phyloP scores from a whole-genome alignment of 2,888 invertebrate genomes.

The Heliconius erato region DNA sequence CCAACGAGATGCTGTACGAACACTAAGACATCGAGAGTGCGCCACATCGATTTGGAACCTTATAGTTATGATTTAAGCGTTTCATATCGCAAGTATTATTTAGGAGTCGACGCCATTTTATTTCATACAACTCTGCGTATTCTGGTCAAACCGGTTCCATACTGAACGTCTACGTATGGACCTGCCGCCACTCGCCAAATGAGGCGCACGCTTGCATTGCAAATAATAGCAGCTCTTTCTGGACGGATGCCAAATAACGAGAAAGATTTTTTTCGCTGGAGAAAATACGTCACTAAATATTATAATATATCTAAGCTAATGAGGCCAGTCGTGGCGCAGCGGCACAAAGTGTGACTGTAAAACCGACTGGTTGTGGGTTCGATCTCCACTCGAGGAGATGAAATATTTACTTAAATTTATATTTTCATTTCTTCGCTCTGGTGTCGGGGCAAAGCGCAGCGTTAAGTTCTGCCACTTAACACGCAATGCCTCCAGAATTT shows the following conservation, averaged over 20 bases:
- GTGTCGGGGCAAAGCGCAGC: no score
- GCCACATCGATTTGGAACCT: slow-evolving; percentile 59
- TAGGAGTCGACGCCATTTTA: slow-evolving; percentile 66
- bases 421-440: no score
- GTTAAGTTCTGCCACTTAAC: no score
- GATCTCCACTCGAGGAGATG: no score
- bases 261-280: slow-evolving; percentile 52
- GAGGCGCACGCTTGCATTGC: slow-evolving; percentile 76
- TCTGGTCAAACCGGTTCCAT: slow-evolving; percentile 82
- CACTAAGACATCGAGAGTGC: slow-evolving; percentile 57
- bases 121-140: slow-evolving; percentile 75
- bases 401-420: no score
- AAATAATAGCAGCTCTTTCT: slow-evolving; percentile 66
- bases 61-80: slow-evolving; percentile 59
- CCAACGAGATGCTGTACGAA: slow-evolving; percentile 63
- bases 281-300: slow-evolving; percentile 33
- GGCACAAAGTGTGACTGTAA: no score
- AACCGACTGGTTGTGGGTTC: no score
- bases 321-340: no score
- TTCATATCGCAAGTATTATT: slow-evolving; percentile 61
- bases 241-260: slow-evolving; percentile 59
- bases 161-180: slow-evolving; percentile 77
- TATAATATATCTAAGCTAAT: not conserved
- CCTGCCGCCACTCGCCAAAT: slow-evolving; percentile 81
- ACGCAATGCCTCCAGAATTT: no score